Evolutionary conservation across 2,888 invertebrate genomes (phyloP), one percentile per base, ranked within the genome.

Genomic region (Mylabris sibirica): DNA sequence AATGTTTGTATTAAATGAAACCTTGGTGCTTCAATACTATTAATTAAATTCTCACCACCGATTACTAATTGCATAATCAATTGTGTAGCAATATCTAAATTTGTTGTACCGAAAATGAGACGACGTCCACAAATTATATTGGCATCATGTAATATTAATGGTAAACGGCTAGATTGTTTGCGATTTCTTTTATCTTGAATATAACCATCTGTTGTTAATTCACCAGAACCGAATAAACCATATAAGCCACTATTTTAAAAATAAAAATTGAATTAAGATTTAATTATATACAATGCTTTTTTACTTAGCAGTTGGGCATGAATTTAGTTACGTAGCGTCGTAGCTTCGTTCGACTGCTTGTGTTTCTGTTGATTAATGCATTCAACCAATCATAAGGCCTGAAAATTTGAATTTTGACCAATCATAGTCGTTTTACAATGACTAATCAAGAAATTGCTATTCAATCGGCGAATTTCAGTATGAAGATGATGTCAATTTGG

Each of bases 101-200:
- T 88, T 71, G 87, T 87, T 2, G 86, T 84, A 59, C 89, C 88
- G 63, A 88, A 84, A 2, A 87, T 83, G 63, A 89, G 84, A 63
- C 89, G 81, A 66, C 87, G 84, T 60, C 87, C 88, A 79, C 89
- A 89, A 64, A 87, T 81, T 64, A 79, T 79, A 66, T 80, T 76
- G 24, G 76, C 75, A 73, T 85, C 83, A 8, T 82, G 83, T 59
- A 85, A 77, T 68, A 86, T 83, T 30, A 86, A 62, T 3, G 86
- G 85, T 35, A 85, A 69, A 26, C 83, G 80, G 65, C 79, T 81
- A 14, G 78, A 74, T 59, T 74, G 72, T 17, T 72, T 70, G 65
- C 76, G 75, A 44, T 74, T 73, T 66, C 79, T 79, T 3, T 79
- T 75, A 74, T 90, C 89, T 65, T 88, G 74, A 12, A 89, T 80